These are phyloP conservation scores for Aythya baeri DNA, from an alignment of 2,113 vertebrate species.

Conservation along the genomic window DNA sequence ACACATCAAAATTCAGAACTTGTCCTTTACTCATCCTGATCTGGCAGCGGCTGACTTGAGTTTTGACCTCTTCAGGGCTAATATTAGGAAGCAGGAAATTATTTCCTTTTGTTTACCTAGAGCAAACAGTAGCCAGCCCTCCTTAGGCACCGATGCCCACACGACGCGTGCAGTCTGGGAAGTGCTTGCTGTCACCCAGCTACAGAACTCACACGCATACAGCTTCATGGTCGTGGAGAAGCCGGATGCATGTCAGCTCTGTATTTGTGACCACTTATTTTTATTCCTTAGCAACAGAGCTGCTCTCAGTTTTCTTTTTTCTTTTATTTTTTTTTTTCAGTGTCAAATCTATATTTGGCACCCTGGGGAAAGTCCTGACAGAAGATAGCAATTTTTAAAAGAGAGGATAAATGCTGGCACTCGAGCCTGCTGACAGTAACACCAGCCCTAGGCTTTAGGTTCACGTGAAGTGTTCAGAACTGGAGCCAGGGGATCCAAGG, in stretches of 20 bases:
- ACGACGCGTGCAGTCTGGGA: rapidly evolving
- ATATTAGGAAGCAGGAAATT: not conserved
- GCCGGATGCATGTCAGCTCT: not conserved
- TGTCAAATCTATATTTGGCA: conserved; percentile 27
- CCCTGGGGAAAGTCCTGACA: conserved; percentile 35
- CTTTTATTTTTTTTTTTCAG: not conserved
- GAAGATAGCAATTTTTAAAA: conserved; percentile 29
- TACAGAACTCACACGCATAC: not conserved
- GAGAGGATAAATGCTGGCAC: not conserved
- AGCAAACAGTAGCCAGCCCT: not conserved
- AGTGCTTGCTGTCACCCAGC: not conserved
- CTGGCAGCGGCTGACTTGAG: not conserved
- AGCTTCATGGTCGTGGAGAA: not conserved
- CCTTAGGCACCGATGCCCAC: rapidly evolving
- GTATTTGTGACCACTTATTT: not conserved
- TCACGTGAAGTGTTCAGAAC: not conserved
- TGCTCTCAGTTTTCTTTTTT: not conserved
- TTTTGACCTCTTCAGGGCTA: not conserved
- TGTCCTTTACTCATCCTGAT: not conserved
- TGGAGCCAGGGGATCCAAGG: not conserved
- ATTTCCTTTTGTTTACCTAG: not conserved
- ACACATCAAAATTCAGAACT: not conserved
- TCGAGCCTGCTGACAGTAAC: not conserved
- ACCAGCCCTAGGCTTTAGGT: not conserved
- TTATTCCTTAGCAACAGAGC: conserved; percentile 45